These are phyloP conservation scores for Mormyrus hasselquistii DNA, from an alignment of 2,797 vertebrate genomes.

Conservation along the genomic window DNA sequence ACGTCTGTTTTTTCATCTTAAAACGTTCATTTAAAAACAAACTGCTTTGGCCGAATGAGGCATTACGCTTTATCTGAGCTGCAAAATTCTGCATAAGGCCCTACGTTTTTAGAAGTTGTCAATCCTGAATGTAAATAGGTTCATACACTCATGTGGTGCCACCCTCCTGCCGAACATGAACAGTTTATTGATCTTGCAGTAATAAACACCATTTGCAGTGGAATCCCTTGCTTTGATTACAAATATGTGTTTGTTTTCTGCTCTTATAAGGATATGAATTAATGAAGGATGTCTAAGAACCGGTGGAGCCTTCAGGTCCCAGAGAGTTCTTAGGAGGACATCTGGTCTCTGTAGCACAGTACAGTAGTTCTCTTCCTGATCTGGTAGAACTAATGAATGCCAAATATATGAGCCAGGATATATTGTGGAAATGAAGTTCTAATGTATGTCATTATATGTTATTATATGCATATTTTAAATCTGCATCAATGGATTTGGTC, in stretches of 20 bases:
- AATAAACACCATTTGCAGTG: neutral
- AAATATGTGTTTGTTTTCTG: neutral
- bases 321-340: neutral
- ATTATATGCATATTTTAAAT: neutral
- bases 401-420: neutral
- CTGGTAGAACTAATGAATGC: neutral
- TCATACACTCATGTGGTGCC: neutral
- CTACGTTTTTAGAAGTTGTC: neutral
- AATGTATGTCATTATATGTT: neutral
- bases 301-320: neutral
- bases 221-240: neutral
- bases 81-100: neutral
- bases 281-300: neutral
- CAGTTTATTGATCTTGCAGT: neutral
- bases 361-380: neutral
- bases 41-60: neutral
- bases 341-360: neutral
- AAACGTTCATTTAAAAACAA: neutral
- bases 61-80: neutral
- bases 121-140: neutral
- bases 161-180: neutral
- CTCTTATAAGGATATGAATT: neutral
- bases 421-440: neutral
- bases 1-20: neutral
- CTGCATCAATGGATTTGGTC: neutral